Percentiles rank a stretch among this genome's conserved stretches.
Conservation (phyloP, 2,797 vertebrate genomes). For the Agapornis canus region DNA sequence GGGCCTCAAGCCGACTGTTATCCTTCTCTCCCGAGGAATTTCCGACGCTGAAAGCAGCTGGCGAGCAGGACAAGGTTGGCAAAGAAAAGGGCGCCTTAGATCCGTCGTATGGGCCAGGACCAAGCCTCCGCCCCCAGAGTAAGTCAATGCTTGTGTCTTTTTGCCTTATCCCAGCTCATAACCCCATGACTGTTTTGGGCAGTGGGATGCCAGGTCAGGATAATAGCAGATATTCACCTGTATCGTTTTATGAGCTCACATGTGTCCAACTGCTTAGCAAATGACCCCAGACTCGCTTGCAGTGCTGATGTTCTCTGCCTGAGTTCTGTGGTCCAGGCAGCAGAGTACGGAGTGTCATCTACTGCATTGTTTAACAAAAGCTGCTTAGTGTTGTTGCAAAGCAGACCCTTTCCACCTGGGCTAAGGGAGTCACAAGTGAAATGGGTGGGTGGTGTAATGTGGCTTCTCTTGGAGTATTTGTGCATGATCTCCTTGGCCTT, state of each 20-base stretch:
- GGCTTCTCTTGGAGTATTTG: background rate
- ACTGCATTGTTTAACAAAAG: background rate
- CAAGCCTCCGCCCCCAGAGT: conserved; percentile 90
- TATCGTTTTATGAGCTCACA: background rate
- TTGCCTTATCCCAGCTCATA: background rate
- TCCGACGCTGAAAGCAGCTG: conserved; percentile 99
- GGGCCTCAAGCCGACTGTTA: conserved; percentile 99
- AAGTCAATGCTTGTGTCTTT: conserved; percentile 31
- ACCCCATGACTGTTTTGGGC: background rate
- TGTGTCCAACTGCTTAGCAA: background rate
- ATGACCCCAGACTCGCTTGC: accelerated
- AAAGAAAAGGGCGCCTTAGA: conserved; percentile 99
- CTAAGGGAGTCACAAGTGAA: background rate
- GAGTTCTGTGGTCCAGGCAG: background rate
- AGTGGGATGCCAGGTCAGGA: background rate
- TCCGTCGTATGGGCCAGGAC: conserved; percentile 98
- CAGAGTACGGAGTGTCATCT: background rate
- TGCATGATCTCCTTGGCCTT: background rate
- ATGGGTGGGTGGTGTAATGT: background rate
- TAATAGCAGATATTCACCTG: background rate
- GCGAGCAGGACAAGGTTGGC: conserved; percentile 99
- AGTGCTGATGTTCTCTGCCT: background rate
- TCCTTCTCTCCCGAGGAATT: conserved; percentile 99
- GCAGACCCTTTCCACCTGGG: background rate
- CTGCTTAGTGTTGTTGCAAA: background rate